phyloP scores from a whole-genome alignment of 2,797 vertebrate species.

The Sebastes vulpes region DNA sequence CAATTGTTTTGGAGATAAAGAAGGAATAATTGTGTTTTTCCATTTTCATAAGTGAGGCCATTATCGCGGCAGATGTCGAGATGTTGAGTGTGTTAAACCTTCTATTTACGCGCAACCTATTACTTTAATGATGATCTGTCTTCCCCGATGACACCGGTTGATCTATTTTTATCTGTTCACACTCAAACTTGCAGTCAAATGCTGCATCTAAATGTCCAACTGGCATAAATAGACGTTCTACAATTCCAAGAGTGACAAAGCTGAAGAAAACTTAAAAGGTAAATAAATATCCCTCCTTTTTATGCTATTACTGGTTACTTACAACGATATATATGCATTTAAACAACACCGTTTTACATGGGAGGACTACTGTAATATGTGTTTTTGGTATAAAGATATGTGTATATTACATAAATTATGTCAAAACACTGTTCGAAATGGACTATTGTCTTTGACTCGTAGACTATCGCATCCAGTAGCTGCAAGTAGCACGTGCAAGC shows the following conservation, averaged over 20 bases:
- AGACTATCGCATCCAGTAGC: not conserved
- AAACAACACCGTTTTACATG: not conserved
- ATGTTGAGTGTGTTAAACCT: constrained; percentile 29
- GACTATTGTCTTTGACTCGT: not conserved
- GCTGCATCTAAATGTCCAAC: constrained; percentile 1
- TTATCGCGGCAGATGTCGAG: constrained; percentile 65
- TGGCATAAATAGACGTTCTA: not conserved
- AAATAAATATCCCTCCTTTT: not conserved
- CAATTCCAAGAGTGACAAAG: not conserved
- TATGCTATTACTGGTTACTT: not conserved
- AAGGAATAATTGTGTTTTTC: constrained; percentile 52
- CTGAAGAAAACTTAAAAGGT: not conserved
- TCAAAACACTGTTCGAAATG: not conserved
- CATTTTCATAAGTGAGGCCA: constrained; percentile 54
- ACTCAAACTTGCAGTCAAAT: constrained; percentile 5
- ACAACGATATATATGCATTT: not conserved
- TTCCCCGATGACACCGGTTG: constrained; percentile 14
- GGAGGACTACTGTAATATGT: not conserved
- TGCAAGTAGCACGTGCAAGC: not conserved
- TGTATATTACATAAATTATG: not conserved
- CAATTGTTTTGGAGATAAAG: constrained; percentile 45
- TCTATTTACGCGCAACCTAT: constrained; percentile 36
- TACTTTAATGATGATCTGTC: constrained; percentile 40
- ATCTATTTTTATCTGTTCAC: constrained; percentile 30
- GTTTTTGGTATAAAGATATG: not conserved